Base-by-base conservation (phyloP, 2,888 invertebrate species). In the Clusia tigrina region DNA sequence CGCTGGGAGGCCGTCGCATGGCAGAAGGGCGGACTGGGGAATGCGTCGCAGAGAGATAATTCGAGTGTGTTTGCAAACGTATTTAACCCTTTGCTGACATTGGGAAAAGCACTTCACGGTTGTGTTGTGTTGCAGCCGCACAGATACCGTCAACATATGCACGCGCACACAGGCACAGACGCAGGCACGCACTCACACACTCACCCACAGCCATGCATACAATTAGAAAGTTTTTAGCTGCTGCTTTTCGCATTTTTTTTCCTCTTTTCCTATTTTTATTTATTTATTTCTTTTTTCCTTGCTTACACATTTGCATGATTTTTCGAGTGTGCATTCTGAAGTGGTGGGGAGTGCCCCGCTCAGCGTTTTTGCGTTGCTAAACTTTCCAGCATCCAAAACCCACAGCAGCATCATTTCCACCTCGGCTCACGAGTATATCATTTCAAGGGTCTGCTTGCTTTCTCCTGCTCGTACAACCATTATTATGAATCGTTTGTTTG, bases 11-110 rank as follows among this genome's bases (percentile, higher is more conserved):
- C n/a, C n/a, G n/a, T n/a, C n/a, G 46, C 26, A 1, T 22, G 23
- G 46, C n/a, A 24, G 37, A 15, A 25, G n/a, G 24, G 26, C 48
- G 1, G 20, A 42, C n/a, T n/a, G n/a, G 46, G 10, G 24, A 42
- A 18, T 37, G n/a, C 15, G 24, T 2, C 9, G 9, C 53, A 51
- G 56, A 58, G 46, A 62, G 64, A 67, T 65, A 67, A 65, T 67
- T 67, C 59, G 60, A 64, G 64, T 60, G 53, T 65, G 63, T 65
- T 67, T 63, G 59, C 57, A 57, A 62, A 60, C 54, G 57, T 59
- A 63, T 67, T 61, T 67, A 67, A 64, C 64, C 67, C 66, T 63
- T 57, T 63, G 52, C 46, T 46, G 48, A 42, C 48, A 20, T 18
- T 22, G 15, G 22, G 22, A 20, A 58, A 51, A 57, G 20, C 20